Percentiles rank a stretch among this genome's conserved stretches.
phyloP scores from a whole-genome alignment of 2,888 invertebrate genomes.

The Cheiracanthium punctorium region DNA sequence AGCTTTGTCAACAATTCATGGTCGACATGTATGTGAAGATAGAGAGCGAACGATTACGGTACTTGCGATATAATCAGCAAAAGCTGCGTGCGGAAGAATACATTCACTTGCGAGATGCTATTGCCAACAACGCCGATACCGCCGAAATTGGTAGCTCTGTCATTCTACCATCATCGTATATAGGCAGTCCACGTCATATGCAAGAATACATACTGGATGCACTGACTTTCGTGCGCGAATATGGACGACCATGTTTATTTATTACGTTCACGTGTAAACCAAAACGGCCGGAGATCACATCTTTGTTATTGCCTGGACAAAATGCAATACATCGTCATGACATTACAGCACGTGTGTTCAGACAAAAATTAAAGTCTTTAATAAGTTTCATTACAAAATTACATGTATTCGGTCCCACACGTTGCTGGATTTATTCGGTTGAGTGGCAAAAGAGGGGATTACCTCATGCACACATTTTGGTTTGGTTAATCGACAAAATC shows the following conservation, averaged over 20 bases:
- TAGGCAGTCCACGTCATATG: conserved; percentile 66
- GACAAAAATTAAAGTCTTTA: conserved; percentile 32
- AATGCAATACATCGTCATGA: conserved; percentile 27
- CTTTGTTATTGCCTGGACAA: conserved; percentile 10
- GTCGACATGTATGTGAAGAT: conserved; percentile 72
- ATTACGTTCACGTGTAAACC: conserved; percentile 74
- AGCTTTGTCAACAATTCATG: conserved; percentile 72
- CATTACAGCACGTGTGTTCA: conserved; percentile 18
- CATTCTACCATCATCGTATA: conserved; percentile 7
- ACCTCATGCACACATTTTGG: conserved; percentile 4
- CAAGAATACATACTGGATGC: conserved; percentile 72
- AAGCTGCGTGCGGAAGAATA: conserved; percentile 24
- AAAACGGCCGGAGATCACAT: conserved; percentile 74
- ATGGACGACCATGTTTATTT: conserved; percentile 73
- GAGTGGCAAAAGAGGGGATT: conserved; percentile 15
- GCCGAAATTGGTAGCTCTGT: conserved; percentile 31
- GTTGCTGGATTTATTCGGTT: neutral
- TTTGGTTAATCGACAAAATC: neutral
- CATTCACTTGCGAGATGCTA: neutral
- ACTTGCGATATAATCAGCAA: conserved; percentile 23
- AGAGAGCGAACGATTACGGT: conserved; percentile 71
- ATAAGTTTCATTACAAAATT: conserved; percentile 23
- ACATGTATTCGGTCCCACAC: conserved; percentile 16
- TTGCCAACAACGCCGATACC: conserved; percentile 25
- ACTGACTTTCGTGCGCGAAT: conserved; percentile 73